Percentiles rank a stretch among this genome's conserved stretches.
Conservation (phyloP, 2,888 invertebrate species). For the Tinea pellionella region DNA sequence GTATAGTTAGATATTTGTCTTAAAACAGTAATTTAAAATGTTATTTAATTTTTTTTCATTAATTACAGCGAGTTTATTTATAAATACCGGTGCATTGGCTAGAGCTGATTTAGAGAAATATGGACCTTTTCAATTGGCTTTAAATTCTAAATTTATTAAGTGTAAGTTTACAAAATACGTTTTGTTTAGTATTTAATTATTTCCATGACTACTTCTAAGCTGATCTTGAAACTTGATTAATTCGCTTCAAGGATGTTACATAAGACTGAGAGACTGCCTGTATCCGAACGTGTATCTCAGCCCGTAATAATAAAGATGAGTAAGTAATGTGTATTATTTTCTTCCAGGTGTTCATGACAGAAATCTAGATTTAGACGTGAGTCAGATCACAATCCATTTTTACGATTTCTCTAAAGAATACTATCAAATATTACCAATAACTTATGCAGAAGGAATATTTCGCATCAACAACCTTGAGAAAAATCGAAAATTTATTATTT, state of each 20-base stretch:
- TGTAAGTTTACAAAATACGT: conserved; percentile 34
- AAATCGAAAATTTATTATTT: conserved; percentile 43
- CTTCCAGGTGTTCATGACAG: conserved; percentile 47
- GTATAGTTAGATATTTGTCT: too few species aligned
- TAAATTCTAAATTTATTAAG: conserved; percentile 50
- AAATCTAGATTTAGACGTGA: conserved; percentile 36
- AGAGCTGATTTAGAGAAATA: conserved; percentile 46
- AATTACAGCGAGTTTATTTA: background rate
- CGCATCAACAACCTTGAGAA: conserved; percentile 41
- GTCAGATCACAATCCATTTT: conserved; percentile 42
- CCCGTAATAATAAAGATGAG: too few species aligned
- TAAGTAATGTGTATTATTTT: too few species aligned
- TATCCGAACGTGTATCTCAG: too few species aligned
- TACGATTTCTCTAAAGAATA: conserved; percentile 55
- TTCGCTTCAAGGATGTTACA: too few species aligned
- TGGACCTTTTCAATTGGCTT: conserved; percentile 38
- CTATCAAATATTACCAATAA: conserved; percentile 30
- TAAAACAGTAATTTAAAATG: background rate
- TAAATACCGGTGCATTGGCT: background rate
- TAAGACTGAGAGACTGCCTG: too few species aligned
- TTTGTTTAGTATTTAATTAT: too few species aligned
- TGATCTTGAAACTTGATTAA: too few species aligned
- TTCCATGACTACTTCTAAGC: too few species aligned
- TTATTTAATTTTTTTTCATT: background rate
- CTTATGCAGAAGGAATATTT: conserved; percentile 37